Conservation (phyloP, 2,888 invertebrate species). For the Lasioglossum oenotherae region DNA sequence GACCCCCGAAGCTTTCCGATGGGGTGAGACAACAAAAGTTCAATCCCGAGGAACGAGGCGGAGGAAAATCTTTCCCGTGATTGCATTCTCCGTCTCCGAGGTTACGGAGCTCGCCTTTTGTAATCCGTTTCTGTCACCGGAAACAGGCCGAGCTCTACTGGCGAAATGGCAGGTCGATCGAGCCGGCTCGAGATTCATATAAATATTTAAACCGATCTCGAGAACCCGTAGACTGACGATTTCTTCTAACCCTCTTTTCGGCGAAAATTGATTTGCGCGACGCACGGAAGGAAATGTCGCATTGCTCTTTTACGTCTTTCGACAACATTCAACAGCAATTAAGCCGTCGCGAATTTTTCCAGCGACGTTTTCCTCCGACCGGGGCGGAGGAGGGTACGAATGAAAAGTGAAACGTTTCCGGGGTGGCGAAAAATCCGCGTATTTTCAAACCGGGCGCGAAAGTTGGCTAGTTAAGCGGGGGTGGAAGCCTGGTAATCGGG, state of each 20-base stretch:
- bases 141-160: slow-evolving; percentile 13
- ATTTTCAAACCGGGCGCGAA: background rate
- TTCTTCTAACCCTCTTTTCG: background rate
- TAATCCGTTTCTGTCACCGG: slow-evolving; percentile 41
- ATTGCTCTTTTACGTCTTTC: background rate
- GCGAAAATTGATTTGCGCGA: background rate
- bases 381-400: background rate
- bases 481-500: background rate
- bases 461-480: background rate
- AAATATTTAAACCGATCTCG: slow-evolving; percentile 43
- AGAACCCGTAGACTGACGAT: background rate
- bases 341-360: background rate
- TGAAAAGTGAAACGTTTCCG: background rate
- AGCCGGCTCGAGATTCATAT: slow-evolving; percentile 26
- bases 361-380: background rate
- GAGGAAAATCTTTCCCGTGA: slow-evolving; percentile 77
- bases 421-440: background rate
- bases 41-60: slow-evolving; percentile 79
- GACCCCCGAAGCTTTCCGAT: slow-evolving; percentile 51
- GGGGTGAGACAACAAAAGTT: slow-evolving; percentile 79
- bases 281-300: background rate
- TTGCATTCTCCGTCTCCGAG: slow-evolving; percentile 67
- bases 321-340: too few species aligned
- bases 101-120: slow-evolving; percentile 30
- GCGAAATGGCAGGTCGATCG: slow-evolving; percentile 35